Evolutionary conservation across 2,797 vertebrate genomes (phyloP).

Genomic region (Phoeniculus purpureus): DNA sequence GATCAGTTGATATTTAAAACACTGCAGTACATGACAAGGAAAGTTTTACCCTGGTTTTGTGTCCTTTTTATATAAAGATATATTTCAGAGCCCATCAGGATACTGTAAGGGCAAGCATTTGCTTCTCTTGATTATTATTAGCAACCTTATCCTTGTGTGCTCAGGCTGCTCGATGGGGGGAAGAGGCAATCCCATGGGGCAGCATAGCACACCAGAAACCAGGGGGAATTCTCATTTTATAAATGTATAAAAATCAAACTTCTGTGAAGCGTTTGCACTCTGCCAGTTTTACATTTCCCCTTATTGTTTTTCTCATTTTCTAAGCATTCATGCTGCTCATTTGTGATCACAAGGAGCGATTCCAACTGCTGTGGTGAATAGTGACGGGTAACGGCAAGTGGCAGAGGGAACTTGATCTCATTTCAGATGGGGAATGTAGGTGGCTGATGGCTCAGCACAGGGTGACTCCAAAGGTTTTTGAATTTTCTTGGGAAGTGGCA

Average conservation of each 20-base stretch:
- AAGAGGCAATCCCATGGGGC: neutral
- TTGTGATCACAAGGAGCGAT: neutral
- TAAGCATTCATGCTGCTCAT: neutral
- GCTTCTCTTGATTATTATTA: neutral
- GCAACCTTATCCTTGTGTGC: neutral
- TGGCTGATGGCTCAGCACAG: neutral
- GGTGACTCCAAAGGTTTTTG: neutral
- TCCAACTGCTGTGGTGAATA: neutral
- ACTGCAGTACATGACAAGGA: neutral
- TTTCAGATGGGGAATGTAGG: neutral
- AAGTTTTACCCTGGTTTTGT: neutral
- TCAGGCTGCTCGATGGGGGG: neutral
- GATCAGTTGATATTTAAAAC: neutral
- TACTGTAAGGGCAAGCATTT: neutral
- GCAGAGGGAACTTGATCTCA: neutral
- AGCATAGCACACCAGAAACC: neutral
- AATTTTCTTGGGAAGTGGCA: neutral
- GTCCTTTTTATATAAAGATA: neutral
- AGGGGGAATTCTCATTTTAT: neutral
- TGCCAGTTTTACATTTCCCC: neutral
- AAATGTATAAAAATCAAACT: neutral
- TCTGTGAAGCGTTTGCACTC: neutral
- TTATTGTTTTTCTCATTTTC: neutral
- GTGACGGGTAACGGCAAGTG: rapidly evolving
- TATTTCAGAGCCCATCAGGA: neutral